Evolutionary conservation across 2,888 invertebrate species (phyloP), one percentile per base, ranked within the genome.

Genomic region (Brachyopa scutellaris): DNA sequence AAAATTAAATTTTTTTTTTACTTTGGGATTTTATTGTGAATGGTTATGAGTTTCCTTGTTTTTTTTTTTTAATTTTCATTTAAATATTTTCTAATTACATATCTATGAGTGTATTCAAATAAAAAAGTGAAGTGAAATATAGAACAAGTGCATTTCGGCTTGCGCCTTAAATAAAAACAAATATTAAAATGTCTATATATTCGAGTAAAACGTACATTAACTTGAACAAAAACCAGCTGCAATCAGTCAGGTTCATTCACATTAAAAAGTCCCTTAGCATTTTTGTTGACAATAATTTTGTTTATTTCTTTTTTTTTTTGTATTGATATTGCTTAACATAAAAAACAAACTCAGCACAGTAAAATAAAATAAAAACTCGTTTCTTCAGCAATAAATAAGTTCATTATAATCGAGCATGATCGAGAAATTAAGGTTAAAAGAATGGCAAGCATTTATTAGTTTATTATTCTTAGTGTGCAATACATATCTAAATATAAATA

Each of bases 211-310:
- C 49, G 47, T 55, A 66, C 64, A 70, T 70, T 69, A 72, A 59
- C 47, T 70, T 77, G 66, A 66, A 85, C 79, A 84, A 84, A n/a
- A 86, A 86, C 86, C 86, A 85, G 86, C 86, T 86, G 86, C 86
- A 86, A 84, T 86, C 86, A 86, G 85, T 86, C 85, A 85, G 85
- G 83, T 80, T 85, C 84, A 80, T 84, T 84, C 70, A 78, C 76
- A 73, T 83, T 61, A 61, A 73, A 84, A 73, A 59, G 47, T 72
- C 70, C 82, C 72, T 61, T 82, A 72, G 70, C 45, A 66, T 72
- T 77, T 69, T 66, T 66, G 33, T 74, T 69, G 23, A 67, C 31
- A 51, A 53, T 59, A 40, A 36, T 61, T 55, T 45, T n/a, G n/a
- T n/a, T n/a, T n/a, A n/a, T n/a, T n/a, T n/a, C n/a, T n/a, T n/a